Base-by-base conservation (phyloP, 1,140 invertebrate genomes). In the Holcopasites calliopsidis region DNA sequence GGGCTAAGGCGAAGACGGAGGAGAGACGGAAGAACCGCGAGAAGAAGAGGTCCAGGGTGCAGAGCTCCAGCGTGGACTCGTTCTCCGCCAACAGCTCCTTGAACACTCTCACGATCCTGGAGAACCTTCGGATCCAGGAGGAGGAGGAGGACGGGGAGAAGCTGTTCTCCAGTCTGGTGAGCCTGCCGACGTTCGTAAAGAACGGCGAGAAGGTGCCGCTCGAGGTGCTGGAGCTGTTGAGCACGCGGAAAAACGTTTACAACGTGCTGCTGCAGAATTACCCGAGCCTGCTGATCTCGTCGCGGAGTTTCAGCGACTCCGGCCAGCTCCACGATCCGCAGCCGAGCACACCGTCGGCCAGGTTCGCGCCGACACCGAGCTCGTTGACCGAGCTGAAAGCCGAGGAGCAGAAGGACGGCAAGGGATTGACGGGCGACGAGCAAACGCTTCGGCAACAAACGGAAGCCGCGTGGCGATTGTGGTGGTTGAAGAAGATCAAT, bases 171-270 rank as follows among this genome's bases (percentile, higher is more conserved):
- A 97, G 96, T 13, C 90, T 97, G 73, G 94, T 97, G 7, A 96
- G 95, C 84, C 88, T 97, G 49, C 97, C 97, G 0, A 97, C 97
- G 0, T 97, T 95, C 80, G 93, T 97, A 42, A 94, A 93, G 50
- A 95, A 95, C 82, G 95, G 95, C 0, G 95, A 96, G 87, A 94
- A 94, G 70, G 93, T 96, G 0, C 95, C 95, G 0, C 88, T 95
- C 7, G 95, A 96, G 87, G 95, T 96, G 6, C 90, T 96, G 60
- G 95, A 96, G 85, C 88, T 95, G 47, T 91, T 97, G 83, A 95
- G 95, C 8, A 94, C 94, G 8, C 93, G 94, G 58, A 94, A 94
- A 79, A 94, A 95, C 76, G 93, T 96, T 10, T 95, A 95, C 84
- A 94, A 94, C 66, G 93, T 95, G 16, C 86, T 96, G 16, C 86